These are phyloP conservation scores for Podarcis cretensis DNA, from an alignment of 2,113 vertebrate species.

Conservation along the genomic window DNA sequence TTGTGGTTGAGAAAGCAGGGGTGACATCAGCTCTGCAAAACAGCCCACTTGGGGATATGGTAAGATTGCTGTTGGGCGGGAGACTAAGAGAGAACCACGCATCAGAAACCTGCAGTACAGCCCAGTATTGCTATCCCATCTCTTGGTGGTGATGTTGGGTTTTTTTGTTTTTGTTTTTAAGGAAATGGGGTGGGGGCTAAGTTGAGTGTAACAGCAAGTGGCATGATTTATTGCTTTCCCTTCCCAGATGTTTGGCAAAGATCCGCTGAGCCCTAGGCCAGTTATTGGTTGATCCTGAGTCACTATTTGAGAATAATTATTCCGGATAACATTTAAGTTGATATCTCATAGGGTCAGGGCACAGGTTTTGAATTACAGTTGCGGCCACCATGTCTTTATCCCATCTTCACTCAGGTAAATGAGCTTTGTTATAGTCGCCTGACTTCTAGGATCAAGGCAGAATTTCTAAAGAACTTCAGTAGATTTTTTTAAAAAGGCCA, in stretches of 20 bases:
- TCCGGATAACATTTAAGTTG: background rate
- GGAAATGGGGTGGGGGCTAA: background rate
- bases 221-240: no score
- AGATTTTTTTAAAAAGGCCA: slow-evolving; percentile 44
- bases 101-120: no score
- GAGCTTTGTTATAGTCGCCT: slow-evolving; percentile 61
- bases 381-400: slow-evolving; percentile 50
- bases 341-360: background rate
- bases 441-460: slow-evolving; percentile 48
- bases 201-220: background rate
- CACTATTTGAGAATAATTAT: background rate
- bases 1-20: no score
- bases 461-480: slow-evolving; percentile 48
- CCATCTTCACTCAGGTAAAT: slow-evolving; percentile 27
- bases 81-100: no score
- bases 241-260: no score
- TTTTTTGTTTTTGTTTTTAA: background rate
- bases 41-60: no score
- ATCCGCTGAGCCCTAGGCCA: background rate
- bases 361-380: slow-evolving; percentile 18
- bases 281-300: background rate
- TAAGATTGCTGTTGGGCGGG: no score
- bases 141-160: no score
- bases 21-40: no score
- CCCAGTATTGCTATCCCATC: no score